phyloP scores from a whole-genome alignment of 2,797 vertebrate genomes.

The Lophius americanus region DNA sequence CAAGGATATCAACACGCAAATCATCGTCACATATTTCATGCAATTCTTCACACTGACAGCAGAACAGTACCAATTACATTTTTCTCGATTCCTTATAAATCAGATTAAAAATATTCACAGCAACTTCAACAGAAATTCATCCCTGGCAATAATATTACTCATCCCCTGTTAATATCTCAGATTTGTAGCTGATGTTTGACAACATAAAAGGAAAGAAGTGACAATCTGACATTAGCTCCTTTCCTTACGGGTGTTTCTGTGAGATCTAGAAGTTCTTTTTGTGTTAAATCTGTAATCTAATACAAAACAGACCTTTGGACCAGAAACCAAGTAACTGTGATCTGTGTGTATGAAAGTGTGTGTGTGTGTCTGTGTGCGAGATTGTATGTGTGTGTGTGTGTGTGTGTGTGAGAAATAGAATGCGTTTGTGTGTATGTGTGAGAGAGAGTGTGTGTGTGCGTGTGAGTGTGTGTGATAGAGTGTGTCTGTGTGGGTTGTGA shows the following conservation, averaged over 20 bases:
- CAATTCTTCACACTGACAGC: too few species aligned
- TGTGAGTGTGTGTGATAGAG: too few species aligned
- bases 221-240: neutral
- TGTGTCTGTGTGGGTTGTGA: neutral
- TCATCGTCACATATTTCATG: too few species aligned
- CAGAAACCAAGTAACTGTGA: neutral
- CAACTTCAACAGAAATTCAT: too few species aligned
- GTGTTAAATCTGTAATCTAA: neutral
- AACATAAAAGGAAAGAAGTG: neutral
- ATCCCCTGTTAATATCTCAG: slow-evolving; percentile 4
- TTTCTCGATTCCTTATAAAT: too few species aligned
- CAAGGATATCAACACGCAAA: too few species aligned
- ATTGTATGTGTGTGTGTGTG: slow-evolving; percentile 11
- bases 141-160: too few species aligned
- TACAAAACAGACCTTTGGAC: neutral
- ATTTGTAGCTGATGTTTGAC: neutral
- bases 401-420: slow-evolving; percentile 12
- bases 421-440: slow-evolving; percentile 17
- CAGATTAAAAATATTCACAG: too few species aligned
- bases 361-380: slow-evolving; percentile 15
- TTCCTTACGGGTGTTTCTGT: neutral
- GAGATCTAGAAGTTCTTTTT: neutral
- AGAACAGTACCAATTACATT: too few species aligned
- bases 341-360: neutral
- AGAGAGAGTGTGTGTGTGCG: slow-evolving; percentile 5